Evolutionary conservation across 2,888 invertebrate species (phyloP).

Genomic region (Pheosia tremula): DNA sequence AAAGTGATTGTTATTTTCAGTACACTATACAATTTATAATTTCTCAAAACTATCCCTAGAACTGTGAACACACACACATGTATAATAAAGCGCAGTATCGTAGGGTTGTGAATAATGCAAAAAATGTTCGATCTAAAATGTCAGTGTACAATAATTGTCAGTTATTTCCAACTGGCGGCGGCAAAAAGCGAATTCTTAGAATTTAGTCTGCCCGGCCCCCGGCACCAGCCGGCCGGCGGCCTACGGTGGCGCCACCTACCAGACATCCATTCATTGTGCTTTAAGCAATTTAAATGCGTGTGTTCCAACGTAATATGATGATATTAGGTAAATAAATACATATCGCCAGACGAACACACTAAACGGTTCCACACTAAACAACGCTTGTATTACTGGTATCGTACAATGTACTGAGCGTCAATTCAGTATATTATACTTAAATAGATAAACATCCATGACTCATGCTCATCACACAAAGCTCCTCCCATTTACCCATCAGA

Average conservation of each 20-base stretch:
- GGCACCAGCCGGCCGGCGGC: conserved; percentile 10
- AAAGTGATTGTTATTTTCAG: too few relatives aligned
- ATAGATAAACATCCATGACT: too few relatives aligned
- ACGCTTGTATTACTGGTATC: not conserved
- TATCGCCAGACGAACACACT: too few relatives aligned
- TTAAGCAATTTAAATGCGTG: conserved; percentile 47
- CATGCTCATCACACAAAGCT: too few relatives aligned
- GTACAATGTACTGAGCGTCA: not conserved
- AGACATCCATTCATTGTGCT: conserved; percentile 64
- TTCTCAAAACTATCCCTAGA: too few relatives aligned
- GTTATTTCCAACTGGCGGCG: conserved; percentile 58
- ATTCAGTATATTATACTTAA: not conserved
- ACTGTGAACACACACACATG: not conserved
- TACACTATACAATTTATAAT: too few relatives aligned
- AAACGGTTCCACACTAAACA: too few relatives aligned
- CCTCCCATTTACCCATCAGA: too few relatives aligned
- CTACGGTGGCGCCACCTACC: conserved; percentile 54
- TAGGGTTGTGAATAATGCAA: conserved; percentile 23
- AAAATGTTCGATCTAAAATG: conserved; percentile 33
- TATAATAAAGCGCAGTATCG: not conserved
- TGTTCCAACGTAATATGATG: conserved; percentile 9
- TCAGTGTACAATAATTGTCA: conserved; percentile 63
- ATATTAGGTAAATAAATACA: not conserved
- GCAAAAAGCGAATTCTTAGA: conserved; percentile 64
- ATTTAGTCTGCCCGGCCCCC: conserved; percentile 57